Conservation (phyloP, 2,888 invertebrate genomes). For the Ligdia adustata region DNA sequence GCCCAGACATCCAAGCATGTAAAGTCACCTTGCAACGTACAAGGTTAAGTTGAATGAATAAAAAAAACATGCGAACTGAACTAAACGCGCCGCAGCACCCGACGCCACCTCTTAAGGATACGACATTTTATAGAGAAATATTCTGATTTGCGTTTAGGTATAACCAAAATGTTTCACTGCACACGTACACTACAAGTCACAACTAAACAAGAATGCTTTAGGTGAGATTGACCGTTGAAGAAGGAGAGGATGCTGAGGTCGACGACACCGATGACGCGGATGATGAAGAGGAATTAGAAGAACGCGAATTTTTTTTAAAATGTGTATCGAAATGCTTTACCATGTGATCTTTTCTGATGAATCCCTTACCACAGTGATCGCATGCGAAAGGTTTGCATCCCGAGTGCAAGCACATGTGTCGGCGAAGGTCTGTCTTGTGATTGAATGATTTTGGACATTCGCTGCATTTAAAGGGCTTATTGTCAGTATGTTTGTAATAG, state of each 20-base stretch:
- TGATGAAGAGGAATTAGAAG: constrained; percentile 58
- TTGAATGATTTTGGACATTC: constrained; percentile 95
- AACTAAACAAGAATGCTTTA: constrained; percentile 21
- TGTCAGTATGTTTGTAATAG: constrained; percentile 89
- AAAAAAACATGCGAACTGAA: constrained; percentile 69
- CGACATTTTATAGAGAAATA: constrained; percentile 27
- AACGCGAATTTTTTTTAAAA: constrained; percentile 82
- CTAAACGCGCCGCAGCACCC: constrained; percentile 48
- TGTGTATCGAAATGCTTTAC: constrained; percentile 94
- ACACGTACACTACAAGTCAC: constrained; percentile 20
- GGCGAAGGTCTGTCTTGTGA: constrained; percentile 94
- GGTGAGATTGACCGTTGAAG: constrained; percentile 36
- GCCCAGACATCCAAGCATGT: constrained; percentile 77
- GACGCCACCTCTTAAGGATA: constrained; percentile 31
- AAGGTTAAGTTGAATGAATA: constrained; percentile 80
- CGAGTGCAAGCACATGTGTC: constrained; percentile 95
- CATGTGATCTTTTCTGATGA: constrained; percentile 96
- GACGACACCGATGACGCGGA: constrained; percentile 54
- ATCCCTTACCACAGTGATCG: constrained; percentile 92
- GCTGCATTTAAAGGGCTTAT: constrained; percentile 94
- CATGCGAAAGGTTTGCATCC: constrained; percentile 93
- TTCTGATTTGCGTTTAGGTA: constrained; percentile 21
- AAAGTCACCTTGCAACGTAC: constrained; percentile 80
- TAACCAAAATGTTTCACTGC: constrained; percentile 23
- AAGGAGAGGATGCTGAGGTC: constrained; percentile 39